Percentiles rank a stretch among this genome's conserved stretches.
Evolutionary conservation across 2,888 invertebrate genomes (phyloP).

Genomic region (Drosophila mercatorum): DNA sequence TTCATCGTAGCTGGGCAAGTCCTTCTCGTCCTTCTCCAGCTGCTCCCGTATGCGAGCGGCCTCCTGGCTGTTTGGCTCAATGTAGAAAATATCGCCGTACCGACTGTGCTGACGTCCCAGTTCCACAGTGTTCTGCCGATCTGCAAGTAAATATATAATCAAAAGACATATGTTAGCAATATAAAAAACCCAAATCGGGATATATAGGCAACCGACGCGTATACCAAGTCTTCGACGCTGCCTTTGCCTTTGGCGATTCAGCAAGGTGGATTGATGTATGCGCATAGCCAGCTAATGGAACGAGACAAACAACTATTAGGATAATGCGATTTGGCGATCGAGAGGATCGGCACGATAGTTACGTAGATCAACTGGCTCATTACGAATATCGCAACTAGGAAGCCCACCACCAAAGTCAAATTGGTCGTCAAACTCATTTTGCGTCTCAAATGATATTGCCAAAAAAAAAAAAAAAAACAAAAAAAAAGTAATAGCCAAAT

Average conservation of each 20-base stretch:
- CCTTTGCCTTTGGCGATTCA: conserved; percentile 41
- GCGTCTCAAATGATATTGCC: conserved; percentile 31
- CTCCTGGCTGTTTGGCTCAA: conserved; percentile 76
- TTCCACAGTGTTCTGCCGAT: conserved; percentile 73
- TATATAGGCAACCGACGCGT: not conserved
- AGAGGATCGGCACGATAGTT: conserved; percentile 35
- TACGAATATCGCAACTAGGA: conserved; percentile 50
- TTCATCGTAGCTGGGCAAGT: conserved; percentile 82
- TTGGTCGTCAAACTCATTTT: conserved; percentile 56
- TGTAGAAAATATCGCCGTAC: conserved; percentile 80
- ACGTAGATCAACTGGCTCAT: conserved; percentile 61
- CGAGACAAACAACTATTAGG: conserved; percentile 26
- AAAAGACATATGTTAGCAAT: conserved; percentile 3
- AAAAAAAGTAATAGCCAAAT: not conserved
- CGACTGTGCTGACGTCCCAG: conserved; percentile 58
- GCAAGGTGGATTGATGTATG: conserved; percentile 44
- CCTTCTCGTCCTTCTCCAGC: conserved; percentile 82
- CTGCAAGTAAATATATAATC: conserved; percentile 51
- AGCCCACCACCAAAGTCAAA: conserved; percentile 50
- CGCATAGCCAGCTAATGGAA: conserved; percentile 63
- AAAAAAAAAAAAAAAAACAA: conserved; percentile 4
- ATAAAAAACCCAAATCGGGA: not conserved
- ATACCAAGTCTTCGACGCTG: conserved; percentile 50
- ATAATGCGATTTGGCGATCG: not conserved
- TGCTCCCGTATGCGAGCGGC: conserved; percentile 76